Percentiles rank a stretch among this genome's conserved stretches.
These are phyloP conservation scores for Callospermophilus lateralis DNA, from an alignment of 2,113 vertebrate genomes.

Conservation along the genomic window DNA sequence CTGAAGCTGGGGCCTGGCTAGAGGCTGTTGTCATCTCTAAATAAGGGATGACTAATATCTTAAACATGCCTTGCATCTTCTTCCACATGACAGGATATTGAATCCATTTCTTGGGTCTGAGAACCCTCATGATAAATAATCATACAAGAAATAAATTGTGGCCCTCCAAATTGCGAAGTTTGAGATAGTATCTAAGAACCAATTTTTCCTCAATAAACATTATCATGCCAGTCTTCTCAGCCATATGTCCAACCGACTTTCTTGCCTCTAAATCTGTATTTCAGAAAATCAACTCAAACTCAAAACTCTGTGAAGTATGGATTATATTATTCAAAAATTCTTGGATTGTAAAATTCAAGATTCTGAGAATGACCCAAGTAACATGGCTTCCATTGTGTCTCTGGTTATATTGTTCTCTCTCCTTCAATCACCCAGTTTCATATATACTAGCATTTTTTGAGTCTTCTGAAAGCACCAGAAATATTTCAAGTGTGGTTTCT, in stretches of 20 bases:
- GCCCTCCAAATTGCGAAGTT: background rate
- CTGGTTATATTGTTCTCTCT: background rate
- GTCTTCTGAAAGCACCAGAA: background rate
- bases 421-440: background rate
- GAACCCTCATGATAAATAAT: background rate
- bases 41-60: too few species aligned
- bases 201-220: too few species aligned
- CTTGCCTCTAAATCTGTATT: background rate
- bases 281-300: background rate
- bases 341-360: background rate
- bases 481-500: background rate
- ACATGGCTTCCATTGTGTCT: rapidly evolving
- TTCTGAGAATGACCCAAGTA: background rate
- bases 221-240: background rate
- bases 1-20: too few species aligned
- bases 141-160: background rate
- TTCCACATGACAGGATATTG: too few species aligned
- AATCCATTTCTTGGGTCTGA: too few species aligned
- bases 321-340: background rate
- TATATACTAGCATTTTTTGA: background rate
- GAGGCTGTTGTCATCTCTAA: too few species aligned
- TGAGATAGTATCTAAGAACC: background rate
- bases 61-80: too few species aligned
- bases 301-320: background rate
- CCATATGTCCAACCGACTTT: background rate